Evolutionary conservation across 2,113 vertebrate genomes (phyloP).

Genomic region (Aviceda subcristata): DNA sequence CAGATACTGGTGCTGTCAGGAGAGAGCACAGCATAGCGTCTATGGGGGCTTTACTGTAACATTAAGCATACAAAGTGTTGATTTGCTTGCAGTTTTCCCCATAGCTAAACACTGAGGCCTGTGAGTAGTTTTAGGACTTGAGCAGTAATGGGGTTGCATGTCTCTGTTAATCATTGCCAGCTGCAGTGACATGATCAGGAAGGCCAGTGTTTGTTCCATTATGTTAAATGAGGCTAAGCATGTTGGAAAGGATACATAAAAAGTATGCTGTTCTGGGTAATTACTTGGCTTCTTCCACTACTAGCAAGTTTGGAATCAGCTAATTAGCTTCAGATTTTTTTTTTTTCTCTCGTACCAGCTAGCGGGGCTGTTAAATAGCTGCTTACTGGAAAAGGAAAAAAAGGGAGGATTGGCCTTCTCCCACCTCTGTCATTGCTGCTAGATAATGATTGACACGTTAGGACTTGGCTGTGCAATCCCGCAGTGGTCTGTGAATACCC

Average conservation of each 20-base stretch:
- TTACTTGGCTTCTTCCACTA: constrained; percentile 71
- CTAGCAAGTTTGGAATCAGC: constrained; percentile 68
- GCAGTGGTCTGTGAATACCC: constrained; percentile 70
- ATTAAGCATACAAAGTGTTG: constrained; percentile 72
- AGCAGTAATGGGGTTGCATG: constrained; percentile 77
- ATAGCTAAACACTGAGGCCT: constrained; percentile 70
- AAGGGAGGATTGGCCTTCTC: constrained; percentile 72
- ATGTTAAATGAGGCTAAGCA: constrained; percentile 64
- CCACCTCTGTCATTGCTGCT: constrained; percentile 80
- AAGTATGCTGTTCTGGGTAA: constrained; percentile 69
- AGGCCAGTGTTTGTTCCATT: constrained; percentile 71
- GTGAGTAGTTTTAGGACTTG: constrained; percentile 74
- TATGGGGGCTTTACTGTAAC: constrained; percentile 67
- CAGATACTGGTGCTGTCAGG: constrained; percentile 74
- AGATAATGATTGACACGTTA: constrained; percentile 79
- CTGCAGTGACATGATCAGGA: constrained; percentile 79
- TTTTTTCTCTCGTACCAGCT: constrained; percentile 57
- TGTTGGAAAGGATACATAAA: constrained; percentile 68
- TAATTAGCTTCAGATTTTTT: constrained; percentile 72
- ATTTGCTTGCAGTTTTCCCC: constrained; percentile 72
- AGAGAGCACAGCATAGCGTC: constrained; percentile 63
- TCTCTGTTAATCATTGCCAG: constrained; percentile 80
- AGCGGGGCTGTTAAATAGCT: constrained; percentile 74
- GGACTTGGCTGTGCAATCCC: constrained; percentile 74
- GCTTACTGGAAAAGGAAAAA: constrained; percentile 66